Percentiles rank a stretch among this genome's conserved stretches.
Evolutionary conservation across 1,140 invertebrate species (phyloP).

Genomic region (Drosophila takahashii): DNA sequence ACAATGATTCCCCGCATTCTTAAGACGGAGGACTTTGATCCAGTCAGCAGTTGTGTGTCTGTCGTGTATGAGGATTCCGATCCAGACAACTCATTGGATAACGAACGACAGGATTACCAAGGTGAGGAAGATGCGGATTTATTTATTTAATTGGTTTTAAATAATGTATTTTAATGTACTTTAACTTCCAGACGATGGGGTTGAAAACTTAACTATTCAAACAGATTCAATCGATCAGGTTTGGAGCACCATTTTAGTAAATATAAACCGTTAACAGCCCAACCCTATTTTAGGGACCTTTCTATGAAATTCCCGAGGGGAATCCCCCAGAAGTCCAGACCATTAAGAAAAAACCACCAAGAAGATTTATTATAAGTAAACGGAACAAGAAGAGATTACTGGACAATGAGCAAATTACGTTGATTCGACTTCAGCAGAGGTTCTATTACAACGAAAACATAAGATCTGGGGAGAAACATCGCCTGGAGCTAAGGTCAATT

Average conservation of each 20-base stretch:
- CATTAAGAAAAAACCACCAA: background rate
- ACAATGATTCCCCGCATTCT: background rate
- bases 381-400: background rate
- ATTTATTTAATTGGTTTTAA: background rate
- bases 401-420: background rate
- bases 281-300: background rate
- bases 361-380: background rate
- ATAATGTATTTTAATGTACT: background rate
- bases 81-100: background rate
- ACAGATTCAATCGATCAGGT: background rate
- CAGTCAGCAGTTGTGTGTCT: conserved; percentile 2
- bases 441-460: conserved; percentile 13
- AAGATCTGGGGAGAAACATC: conserved; percentile 15
- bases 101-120: background rate
- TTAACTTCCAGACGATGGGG: background rate
- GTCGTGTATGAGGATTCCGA: conserved; percentile 5
- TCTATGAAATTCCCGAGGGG: background rate
- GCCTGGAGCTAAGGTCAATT: conserved; percentile 2
- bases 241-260: background rate
- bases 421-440: conserved; percentile 12
- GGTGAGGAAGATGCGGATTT: background rate
- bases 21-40: background rate
- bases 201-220: background rate
- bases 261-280: background rate
- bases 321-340: background rate